Percentiles rank a stretch among this genome's conserved stretches.
Evolutionary conservation across 2,888 invertebrate species (phyloP).

Genomic region (Macaria notata): DNA sequence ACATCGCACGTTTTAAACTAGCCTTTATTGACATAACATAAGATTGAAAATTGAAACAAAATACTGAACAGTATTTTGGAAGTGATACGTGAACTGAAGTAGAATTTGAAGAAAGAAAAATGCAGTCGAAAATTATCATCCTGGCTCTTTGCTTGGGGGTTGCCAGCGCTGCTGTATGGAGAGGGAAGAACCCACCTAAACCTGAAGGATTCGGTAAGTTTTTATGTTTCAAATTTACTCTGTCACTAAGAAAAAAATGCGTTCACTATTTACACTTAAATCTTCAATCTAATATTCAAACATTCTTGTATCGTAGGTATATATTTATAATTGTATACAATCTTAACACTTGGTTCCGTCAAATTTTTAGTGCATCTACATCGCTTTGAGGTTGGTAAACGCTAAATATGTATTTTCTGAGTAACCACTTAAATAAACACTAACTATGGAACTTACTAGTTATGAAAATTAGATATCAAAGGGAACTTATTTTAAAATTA

Average conservation of each 20-base stretch:
- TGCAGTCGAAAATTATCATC: slow-evolving; percentile 59
- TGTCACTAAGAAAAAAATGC: neutral
- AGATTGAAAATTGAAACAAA: neutral
- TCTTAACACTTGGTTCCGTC: too few species aligned
- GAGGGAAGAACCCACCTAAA: slow-evolving; percentile 49
- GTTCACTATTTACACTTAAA: too few species aligned
- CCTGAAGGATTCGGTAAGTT: slow-evolving; percentile 62
- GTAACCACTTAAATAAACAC: too few species aligned
- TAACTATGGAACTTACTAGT: too few species aligned
- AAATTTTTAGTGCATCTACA: too few species aligned
- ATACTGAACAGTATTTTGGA: neutral
- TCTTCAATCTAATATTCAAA: too few species aligned
- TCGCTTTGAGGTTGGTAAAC: too few species aligned
- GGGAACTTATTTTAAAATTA: too few species aligned
- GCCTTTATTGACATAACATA: neutral
- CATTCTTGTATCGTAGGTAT: too few species aligned
- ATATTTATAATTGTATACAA: too few species aligned
- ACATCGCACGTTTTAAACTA: neutral
- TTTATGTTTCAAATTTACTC: neutral
- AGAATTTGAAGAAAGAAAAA: slow-evolving; percentile 36
- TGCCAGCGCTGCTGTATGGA: slow-evolving; percentile 54
- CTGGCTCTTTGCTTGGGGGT: slow-evolving; percentile 51
- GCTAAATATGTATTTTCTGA: too few species aligned
- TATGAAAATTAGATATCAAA: too few species aligned
- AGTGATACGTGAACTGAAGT: slow-evolving; percentile 15